Conservation (phyloP, 2,797 vertebrate genomes). For the Fratercula arctica region DNA sequence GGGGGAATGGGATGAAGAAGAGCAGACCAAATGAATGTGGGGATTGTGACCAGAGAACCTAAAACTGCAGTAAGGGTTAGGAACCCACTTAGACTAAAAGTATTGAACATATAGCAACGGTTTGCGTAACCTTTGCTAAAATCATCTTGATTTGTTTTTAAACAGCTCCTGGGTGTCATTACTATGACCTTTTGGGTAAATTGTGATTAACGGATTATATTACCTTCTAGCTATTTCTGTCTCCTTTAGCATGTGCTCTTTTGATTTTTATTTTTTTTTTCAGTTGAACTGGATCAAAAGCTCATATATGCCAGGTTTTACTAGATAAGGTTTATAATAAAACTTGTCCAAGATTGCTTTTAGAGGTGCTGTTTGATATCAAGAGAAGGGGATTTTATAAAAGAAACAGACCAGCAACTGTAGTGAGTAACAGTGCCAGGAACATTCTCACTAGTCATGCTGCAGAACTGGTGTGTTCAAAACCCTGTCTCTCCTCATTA, state of each 20-base stretch:
- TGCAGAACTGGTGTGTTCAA: constrained; percentile 35
- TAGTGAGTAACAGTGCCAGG: not conserved
- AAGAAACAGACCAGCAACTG: not conserved
- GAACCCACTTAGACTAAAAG: not conserved
- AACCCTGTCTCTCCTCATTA: not conserved
- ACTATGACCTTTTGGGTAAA: constrained; percentile 19
- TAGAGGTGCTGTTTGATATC: not conserved
- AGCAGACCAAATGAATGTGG: not conserved
- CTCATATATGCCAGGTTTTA: not conserved
- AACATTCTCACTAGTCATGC: constrained; percentile 54
- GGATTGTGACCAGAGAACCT: not conserved
- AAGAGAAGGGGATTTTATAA: not conserved
- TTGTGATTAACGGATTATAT: constrained; percentile 10
- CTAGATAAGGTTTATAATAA: not conserved
- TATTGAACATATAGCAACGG: fast-evolving
- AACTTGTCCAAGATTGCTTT: not conserved
- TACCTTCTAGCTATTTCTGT: constrained; percentile 27
- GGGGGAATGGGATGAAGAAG: not conserved
- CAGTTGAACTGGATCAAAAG: not conserved
- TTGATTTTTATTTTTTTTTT: not conserved
- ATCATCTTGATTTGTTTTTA: constrained; percentile 7
- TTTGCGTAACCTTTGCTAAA: not conserved
- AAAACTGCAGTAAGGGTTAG: not conserved
- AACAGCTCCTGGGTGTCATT: constrained; percentile 12
- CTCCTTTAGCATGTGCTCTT: not conserved